Evolutionary conservation across 1,140 invertebrate species (phyloP).

Genomic region (Chironomus striatipennis): DNA sequence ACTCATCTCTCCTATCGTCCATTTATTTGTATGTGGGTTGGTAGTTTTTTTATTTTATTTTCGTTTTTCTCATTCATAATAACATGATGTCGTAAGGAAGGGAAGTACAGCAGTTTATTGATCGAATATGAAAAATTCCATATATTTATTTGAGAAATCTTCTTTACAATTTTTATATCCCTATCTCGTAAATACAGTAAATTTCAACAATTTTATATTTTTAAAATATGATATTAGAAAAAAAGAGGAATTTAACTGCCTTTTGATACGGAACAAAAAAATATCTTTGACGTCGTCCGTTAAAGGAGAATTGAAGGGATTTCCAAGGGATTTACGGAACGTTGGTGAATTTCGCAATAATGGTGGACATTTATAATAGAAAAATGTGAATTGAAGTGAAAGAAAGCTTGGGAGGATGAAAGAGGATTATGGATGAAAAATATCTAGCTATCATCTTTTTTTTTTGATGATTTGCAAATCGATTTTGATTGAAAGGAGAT

Average conservation of each 20-base stretch:
- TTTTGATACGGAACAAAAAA: conserved; percentile 24
- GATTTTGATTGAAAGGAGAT: too few relatives aligned
- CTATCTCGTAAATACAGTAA: neutral
- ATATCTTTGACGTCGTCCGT: conserved; percentile 3
- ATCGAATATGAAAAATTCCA: neutral
- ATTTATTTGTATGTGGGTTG: too few relatives aligned
- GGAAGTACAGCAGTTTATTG: neutral
- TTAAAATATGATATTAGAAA: too few relatives aligned
- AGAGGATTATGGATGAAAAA: too few relatives aligned
- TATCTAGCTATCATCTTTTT: too few relatives aligned
- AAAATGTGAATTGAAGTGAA: neutral
- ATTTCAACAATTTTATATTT: too few relatives aligned
- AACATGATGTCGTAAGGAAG: too few relatives aligned
- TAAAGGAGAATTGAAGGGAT: neutral
- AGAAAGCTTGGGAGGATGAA: neutral
- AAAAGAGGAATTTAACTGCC: neutral
- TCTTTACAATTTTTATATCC: too few relatives aligned
- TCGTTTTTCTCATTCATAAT: too few relatives aligned
- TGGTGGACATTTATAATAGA: conserved; percentile 19
- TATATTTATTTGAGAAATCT: neutral
- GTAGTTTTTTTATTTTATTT: too few relatives aligned
- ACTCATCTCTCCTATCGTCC: neutral
- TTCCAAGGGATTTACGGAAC: conserved; percentile 17
- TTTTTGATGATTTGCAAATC: too few relatives aligned
- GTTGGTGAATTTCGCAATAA: conserved; percentile 4